These are phyloP conservation scores for Drosophila azteca DNA, from an alignment of 1,140 invertebrate genomes.

Conservation along the genomic window DNA sequence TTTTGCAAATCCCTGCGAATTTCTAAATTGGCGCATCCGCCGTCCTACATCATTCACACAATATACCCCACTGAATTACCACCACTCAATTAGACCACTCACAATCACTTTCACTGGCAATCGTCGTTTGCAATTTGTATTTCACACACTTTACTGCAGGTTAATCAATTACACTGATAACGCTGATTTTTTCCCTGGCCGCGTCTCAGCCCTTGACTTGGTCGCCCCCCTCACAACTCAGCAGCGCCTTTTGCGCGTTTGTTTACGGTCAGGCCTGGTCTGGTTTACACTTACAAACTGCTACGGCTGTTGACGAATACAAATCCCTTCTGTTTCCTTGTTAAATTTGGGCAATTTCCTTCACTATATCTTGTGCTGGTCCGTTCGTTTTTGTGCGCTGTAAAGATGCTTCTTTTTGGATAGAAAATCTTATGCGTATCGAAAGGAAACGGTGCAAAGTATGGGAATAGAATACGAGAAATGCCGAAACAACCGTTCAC, in stretches of 20 bases:
- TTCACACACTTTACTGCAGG: slow-evolving; percentile 28
- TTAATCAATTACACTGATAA: slow-evolving; percentile 69
- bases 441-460: slow-evolving; percentile 36
- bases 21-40: slow-evolving; percentile 64
- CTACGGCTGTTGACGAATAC: neutral
- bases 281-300: slow-evolving; percentile 28
- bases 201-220: too few relatives aligned
- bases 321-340: slow-evolving; percentile 4
- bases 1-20: slow-evolving; percentile 25
- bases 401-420: slow-evolving; percentile 32
- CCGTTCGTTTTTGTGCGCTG: slow-evolving; percentile 30
- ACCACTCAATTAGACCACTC: slow-evolving; percentile 40
- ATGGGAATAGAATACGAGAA: slow-evolving; percentile 5
- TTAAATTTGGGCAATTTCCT: slow-evolving; percentile 17
- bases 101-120: slow-evolving; percentile 45
- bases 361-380: slow-evolving; percentile 18
- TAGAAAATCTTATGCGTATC: slow-evolving; percentile 60
- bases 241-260: slow-evolving; percentile 20
- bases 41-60: slow-evolving; percentile 6
- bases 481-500: slow-evolving; percentile 33
- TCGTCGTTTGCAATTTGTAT: slow-evolving; percentile 11
- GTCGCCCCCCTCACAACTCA: too few relatives aligned
- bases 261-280: slow-evolving; percentile 12
- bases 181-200: slow-evolving; percentile 10
- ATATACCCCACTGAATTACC: neutral